phyloP scores from a whole-genome alignment of 2,113 vertebrate genomes.

The Gambusia holbrooki region DNA sequence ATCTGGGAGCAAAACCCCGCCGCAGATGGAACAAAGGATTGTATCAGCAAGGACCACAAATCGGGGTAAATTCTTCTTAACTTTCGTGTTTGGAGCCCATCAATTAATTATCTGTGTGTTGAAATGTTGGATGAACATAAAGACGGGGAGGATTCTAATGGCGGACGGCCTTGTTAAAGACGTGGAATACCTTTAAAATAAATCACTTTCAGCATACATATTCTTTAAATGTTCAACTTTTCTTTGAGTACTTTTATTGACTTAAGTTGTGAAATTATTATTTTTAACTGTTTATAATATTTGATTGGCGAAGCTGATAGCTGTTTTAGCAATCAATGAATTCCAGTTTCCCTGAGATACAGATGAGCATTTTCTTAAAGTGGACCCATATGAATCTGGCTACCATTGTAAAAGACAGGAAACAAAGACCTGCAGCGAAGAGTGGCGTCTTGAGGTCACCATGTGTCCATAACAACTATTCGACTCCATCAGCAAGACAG shows the following conservation, averaged over 20 bases:
- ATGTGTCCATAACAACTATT: not conserved
- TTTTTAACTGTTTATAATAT: not conserved
- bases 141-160: not conserved
- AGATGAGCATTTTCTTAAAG: not conserved
- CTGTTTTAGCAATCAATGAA: not conserved
- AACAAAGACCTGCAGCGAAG: not conserved
- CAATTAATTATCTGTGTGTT: conserved; percentile 18
- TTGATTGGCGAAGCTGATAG: not conserved
- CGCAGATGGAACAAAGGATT: conserved; percentile 73
- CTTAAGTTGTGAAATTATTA: too few relatives aligned
- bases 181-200: not conserved
- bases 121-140: not conserved
- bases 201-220: not conserved
- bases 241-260: not conserved
- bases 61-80: conserved; percentile 60
- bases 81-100: conserved; percentile 17
- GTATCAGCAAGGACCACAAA: conserved; percentile 65
- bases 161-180: too few relatives aligned
- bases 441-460: not conserved
- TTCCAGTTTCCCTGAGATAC: not conserved
- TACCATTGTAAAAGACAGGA: not conserved
- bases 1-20: conserved; percentile 80
- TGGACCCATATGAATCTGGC: not conserved
- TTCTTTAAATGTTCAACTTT: not conserved
- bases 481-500: not conserved